Evolutionary conservation across 1,140 invertebrate species (phyloP).

Genomic region (Thereuonema tuberculata): DNA sequence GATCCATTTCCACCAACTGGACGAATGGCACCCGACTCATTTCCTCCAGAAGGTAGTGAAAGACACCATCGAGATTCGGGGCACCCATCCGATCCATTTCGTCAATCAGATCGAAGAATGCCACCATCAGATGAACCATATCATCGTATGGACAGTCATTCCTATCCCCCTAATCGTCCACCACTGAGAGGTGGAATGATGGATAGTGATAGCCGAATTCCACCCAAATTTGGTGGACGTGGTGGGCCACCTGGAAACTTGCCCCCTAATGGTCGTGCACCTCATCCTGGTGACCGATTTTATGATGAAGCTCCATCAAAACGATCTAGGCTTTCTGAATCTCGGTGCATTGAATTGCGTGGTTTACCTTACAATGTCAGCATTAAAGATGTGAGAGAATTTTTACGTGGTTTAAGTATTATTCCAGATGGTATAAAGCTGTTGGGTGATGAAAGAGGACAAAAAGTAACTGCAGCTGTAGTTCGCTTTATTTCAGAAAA

Average conservation of each 20-base stretch:
- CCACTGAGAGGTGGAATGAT: no score
- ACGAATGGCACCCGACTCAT: no score
- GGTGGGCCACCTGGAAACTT: background rate
- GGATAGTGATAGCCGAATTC: background rate
- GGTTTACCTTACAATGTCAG: constrained; percentile 39
- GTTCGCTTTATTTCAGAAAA: constrained; percentile 51
- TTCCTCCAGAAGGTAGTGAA: no score
- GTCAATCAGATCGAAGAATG: no score
- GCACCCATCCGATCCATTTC: no score
- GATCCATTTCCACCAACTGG: no score
- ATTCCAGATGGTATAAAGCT: constrained; percentile 71
- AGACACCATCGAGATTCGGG: no score
- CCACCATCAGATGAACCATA: no score
- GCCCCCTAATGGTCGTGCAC: background rate
- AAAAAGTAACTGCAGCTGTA: constrained; percentile 60
- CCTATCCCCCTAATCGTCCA: no score
- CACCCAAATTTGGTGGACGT: no score
- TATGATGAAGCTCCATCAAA: background rate
- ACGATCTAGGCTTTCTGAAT: constrained; percentile 29
- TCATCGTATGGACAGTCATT: no score
- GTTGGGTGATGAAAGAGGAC: constrained; percentile 61
- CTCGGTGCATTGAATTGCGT: constrained; percentile 55
- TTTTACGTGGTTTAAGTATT: constrained; percentile 63
- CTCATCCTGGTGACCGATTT: background rate
- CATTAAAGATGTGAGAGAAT: constrained; percentile 54